Evolutionary conservation across 2,113 vertebrate genomes (phyloP), one percentile per base, ranked within the genome.

Genomic region (Callospermophilus lateralis): DNA sequence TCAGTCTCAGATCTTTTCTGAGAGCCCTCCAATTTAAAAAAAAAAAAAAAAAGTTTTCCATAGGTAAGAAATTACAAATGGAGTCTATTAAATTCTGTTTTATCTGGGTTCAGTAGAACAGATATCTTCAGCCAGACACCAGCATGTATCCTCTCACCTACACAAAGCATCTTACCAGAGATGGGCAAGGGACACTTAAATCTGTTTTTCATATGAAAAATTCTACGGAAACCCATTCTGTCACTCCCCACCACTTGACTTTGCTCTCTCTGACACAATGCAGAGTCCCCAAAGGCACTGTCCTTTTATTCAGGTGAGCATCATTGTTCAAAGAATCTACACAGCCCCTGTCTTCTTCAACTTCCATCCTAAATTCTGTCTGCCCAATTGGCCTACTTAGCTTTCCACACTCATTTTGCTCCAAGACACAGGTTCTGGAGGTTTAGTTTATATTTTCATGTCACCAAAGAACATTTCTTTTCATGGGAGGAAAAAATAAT

Each of bases 21-120:
- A 89, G 72, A 92, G 19, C 9, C 1, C 26, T 80, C 42, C 39
- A 84, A 53, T 22, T 48, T 34, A 45, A 6, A 45, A 5, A 55
- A 84, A 90, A 30, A 5, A 45, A 6, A 39, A 8, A 68, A 84
- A 90, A 34, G 7, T 51, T 53, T 93, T 89, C 85, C 63, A 73
- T 8, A 87, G 42, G 61, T 58, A 34, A 88, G 53, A 94, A 96
- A 84, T 80, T 67, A 84, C 67, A 37, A 90, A 83, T 45, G 15
- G 11, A 51, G 37, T 72, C 45, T 68, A 65, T 73, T 65, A 68
- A 92, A 30, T 61, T 73, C 70, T 53, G 15, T 81, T 77, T 61
- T n/a, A 17, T 24, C 79, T 11, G 68, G 77, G 79, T 3, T 65
- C 73, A 48, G 28, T 17, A 30, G 13, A 28, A 55, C 67, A 48